Percentiles rank a stretch among this genome's conserved stretches.
These are phyloP conservation scores for Nephrotoma guestfalica DNA, from an alignment of 2,888 invertebrate genomes.

Conservation along the genomic window DNA sequence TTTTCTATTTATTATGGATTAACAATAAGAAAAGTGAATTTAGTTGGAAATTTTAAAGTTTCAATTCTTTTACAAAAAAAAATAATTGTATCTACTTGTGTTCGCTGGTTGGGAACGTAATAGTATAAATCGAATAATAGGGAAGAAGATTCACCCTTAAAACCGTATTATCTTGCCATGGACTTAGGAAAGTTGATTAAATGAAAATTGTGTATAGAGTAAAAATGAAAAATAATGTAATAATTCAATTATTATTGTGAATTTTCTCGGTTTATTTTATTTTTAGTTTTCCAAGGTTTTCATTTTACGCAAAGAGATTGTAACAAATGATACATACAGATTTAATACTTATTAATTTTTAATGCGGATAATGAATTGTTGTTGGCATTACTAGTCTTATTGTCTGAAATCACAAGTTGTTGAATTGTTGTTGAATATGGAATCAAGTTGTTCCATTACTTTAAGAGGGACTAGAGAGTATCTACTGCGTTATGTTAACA, in stretches of 20 bases:
- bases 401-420: no score
- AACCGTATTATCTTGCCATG: neutral
- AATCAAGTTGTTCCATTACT: no score
- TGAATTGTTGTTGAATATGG: no score
- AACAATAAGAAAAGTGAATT: neutral
- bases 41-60: neutral
- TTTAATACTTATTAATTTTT: no score
- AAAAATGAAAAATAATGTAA: neutral
- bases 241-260: neutral
- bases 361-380: no score
- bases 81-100: neutral
- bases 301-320: neutral
- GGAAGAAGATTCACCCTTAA: no score
- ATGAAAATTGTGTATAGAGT: neutral
- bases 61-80: neutral
- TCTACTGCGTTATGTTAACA: no score
- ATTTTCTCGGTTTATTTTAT: neutral
- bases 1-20: neutral
- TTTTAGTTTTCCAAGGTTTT: neutral
- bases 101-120: no score
- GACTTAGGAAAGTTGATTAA: neutral
- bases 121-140: no score
- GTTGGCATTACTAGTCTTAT: no score
- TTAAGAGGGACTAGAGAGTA: no score
- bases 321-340: no score